Evolutionary conservation across 2,888 invertebrate genomes (phyloP), one percentile per base, ranked within the genome.

Genomic region (Mythimna impura): DNA sequence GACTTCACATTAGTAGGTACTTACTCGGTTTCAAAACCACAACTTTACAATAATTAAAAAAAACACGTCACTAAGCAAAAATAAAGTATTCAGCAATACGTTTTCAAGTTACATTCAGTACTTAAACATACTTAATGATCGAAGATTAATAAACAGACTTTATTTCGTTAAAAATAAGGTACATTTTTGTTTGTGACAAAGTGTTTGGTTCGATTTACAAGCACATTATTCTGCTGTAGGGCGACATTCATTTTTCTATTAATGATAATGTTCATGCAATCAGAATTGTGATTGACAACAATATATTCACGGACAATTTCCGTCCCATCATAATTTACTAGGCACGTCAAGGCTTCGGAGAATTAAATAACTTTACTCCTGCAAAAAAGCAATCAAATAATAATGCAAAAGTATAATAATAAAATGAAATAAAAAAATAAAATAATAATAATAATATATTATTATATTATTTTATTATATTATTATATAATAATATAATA

Each of bases 221-320:
- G 57, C 64, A 55, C 43, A 50, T 74, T 66, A 63, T 57, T 50
- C 2, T 0, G 10, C 1, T 55, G 67, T 68, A 76, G 78, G 71
- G 73, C 58, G 73, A 71, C 78, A 52, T 74, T n/a, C 0, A 17
- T 55, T 75, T 61, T 67, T 61, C 40, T 57, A 12, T 54, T 17
- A 52, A 43, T 34, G 25, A 22, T 47, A 34, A 34, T 57, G 65
- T 66, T 57, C 65, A 52, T 74, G 68, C 62, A 25, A 57, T 75
- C 61, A 3, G 36, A 61, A 67, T 73, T 60, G 50, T 50, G 36
- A 55, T 34, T 36, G 8, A 25, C 68, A 40, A 17, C 30, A 60
- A 43, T 62, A 30, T 50, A 62, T 75, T 62, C 20, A 57, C 50
- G 68, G 68, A 36, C 36, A 60, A 66, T 72, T 65, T 54, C 7